These are phyloP conservation scores for Conger conger DNA, from an alignment of 2,113 vertebrate genomes.

Conservation along the genomic window DNA sequence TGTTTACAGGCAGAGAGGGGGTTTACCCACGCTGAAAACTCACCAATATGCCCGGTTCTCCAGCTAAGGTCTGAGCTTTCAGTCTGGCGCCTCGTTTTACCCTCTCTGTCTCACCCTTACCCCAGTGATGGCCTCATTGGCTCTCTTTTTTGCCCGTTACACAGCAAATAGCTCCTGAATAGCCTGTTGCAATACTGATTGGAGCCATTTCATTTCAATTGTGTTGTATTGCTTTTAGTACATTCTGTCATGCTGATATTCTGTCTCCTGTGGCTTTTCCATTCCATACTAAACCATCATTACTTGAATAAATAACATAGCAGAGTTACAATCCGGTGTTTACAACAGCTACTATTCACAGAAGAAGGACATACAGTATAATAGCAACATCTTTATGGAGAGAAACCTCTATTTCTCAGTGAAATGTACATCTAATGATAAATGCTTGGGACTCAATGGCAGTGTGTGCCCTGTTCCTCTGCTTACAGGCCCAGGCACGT, in stretches of 20 bases:
- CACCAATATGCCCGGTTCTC: not conserved
- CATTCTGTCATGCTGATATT: not conserved
- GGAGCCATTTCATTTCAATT: not conserved
- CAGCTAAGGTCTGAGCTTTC: not conserved
- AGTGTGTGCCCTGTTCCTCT: not conserved
- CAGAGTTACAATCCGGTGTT: not conserved
- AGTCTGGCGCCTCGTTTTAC: not conserved
- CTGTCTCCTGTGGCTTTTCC: not conserved
- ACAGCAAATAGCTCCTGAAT: not conserved
- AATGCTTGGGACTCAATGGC: not conserved
- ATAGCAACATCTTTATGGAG: not conserved
- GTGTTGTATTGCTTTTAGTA: not conserved
- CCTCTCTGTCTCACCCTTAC: not conserved
- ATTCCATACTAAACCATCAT: not conserved
- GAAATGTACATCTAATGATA: not conserved
- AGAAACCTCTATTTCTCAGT: not conserved
- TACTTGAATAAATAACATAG: not conserved
- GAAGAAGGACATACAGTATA: too few relatives aligned
- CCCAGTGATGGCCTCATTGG: not conserved
- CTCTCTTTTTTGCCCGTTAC: not conserved
- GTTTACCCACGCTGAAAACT: too few relatives aligned
- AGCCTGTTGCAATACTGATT: not conserved
- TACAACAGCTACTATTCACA: not conserved
- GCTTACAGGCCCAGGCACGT: not conserved
- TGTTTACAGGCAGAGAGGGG: not conserved